phyloP scores from a whole-genome alignment of 1,140 invertebrate species.

The Bombus balteatus region DNA sequence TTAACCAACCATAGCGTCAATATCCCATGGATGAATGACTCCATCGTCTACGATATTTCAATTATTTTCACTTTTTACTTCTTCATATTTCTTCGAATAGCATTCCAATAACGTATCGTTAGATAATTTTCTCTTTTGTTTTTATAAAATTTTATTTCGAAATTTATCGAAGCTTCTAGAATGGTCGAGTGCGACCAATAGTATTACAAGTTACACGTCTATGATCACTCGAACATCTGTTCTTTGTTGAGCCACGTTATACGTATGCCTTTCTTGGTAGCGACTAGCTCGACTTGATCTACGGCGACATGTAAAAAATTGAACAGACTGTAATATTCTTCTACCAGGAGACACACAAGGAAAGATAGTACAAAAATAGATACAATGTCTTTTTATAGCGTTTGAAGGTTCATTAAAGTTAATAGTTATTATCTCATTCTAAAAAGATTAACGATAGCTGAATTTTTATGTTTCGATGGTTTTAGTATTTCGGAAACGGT shows the following conservation, averaged over 20 bases:
- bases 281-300: slow-evolving; percentile 2
- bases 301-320: background rate
- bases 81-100: background rate
- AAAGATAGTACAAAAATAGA: background rate
- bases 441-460: background rate
- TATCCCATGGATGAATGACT: background rate
- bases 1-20: background rate
- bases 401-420: background rate
- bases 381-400: background rate
- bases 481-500: background rate
- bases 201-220: background rate
- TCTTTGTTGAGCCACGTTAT: background rate
- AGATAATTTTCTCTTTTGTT: background rate
- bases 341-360: background rate
- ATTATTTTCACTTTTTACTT: background rate
- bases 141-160: background rate
- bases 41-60: background rate
- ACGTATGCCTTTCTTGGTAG: slow-evolving; percentile 2
- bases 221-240: slow-evolving; percentile 4
- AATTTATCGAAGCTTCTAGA: background rate
- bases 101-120: background rate
- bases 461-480: background rate
- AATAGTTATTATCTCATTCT: background rate
- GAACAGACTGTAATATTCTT: background rate
- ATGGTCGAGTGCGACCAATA: background rate